phyloP scores from a whole-genome alignment of 2,797 vertebrate species.

The Amblyraja radiata region DNA sequence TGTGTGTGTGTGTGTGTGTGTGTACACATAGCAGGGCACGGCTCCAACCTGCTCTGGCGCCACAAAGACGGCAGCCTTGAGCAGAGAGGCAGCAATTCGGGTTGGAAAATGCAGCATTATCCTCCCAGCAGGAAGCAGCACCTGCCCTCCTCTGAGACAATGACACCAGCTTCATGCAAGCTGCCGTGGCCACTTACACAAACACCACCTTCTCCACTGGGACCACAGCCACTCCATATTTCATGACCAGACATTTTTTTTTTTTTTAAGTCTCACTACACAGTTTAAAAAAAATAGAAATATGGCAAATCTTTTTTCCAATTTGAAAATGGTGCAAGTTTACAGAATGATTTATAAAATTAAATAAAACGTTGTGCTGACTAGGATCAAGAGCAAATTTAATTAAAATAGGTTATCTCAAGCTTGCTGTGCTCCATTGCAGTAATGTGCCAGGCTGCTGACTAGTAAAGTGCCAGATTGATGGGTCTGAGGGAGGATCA shows the following conservation, averaged over 20 bases:
- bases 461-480: not conserved
- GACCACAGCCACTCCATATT: conserved; percentile 15
- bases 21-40: not conserved
- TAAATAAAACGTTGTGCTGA: not conserved
- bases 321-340: not conserved
- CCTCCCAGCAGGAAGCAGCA: conserved; percentile 18
- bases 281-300: not conserved
- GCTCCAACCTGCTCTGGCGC: not conserved
- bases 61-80: conserved; percentile 5
- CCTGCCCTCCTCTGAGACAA: conserved; percentile 13
- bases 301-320: not conserved
- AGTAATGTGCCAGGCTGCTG: not conserved
- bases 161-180: conserved; percentile 18
- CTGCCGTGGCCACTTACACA: conserved; percentile 16
- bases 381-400: not conserved
- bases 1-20: not conserved
- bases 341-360: not conserved
- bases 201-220: not conserved
- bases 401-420: not conserved
- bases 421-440: not conserved
- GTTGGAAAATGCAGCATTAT: conserved; percentile 29
- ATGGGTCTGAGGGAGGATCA: not conserved
- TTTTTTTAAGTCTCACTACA: not conserved
- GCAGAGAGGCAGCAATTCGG: conserved; percentile 8
- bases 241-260: conserved; percentile 1